Evolutionary conservation across 2,888 invertebrate genomes (phyloP).

Genomic region (Drosophila infuscata): DNA sequence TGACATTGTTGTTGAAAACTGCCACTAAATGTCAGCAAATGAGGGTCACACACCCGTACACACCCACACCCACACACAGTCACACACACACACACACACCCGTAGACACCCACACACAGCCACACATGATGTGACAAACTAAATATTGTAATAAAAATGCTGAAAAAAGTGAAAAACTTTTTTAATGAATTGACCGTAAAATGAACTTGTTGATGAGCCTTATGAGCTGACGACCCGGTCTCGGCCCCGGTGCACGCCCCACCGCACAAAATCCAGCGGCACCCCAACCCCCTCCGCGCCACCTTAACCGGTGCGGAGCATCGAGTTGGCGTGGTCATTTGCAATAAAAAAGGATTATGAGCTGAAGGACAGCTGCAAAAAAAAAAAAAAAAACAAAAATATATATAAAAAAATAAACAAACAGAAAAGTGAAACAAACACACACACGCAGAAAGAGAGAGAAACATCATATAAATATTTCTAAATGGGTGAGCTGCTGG

Average conservation of each 20-base stretch:
- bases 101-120: background rate
- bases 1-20: constrained; percentile 75
- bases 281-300: background rate
- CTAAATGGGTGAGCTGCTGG: constrained; percentile 48
- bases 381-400: constrained; percentile 33
- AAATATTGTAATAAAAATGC: constrained; percentile 74
- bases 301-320: constrained; percentile 53
- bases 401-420: constrained; percentile 14
- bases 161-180: constrained; percentile 57
- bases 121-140: constrained; percentile 57
- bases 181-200: constrained; percentile 78
- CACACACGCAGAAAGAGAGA: constrained; percentile 14
- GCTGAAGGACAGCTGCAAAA: constrained; percentile 72
- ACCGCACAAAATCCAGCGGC: background rate
- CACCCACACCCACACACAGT: background rate
- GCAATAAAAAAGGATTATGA: constrained; percentile 80
- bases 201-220: constrained; percentile 80
- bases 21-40: constrained; percentile 79
- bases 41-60: constrained; percentile 59
- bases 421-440: constrained; percentile 15
- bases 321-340: constrained; percentile 77
- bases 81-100: constrained; percentile 35
- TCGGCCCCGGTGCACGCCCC: constrained; percentile 8
- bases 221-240: constrained; percentile 62
- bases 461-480: constrained; percentile 69